These are phyloP conservation scores for Zoroaster sp. DNA, from an alignment of 53 echinoderm and acorn worm species.

Conservation along the genomic window DNA sequence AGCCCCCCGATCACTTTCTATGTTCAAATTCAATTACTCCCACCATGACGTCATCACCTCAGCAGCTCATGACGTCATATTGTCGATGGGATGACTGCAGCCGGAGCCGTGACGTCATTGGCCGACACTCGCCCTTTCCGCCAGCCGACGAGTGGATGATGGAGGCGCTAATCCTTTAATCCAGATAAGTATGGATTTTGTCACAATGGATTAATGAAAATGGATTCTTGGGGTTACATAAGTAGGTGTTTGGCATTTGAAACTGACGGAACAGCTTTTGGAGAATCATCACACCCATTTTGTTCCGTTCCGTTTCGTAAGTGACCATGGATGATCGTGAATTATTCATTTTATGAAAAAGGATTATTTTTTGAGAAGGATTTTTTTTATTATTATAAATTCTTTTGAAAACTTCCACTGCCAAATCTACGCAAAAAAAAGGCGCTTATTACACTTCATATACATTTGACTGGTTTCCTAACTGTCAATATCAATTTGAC, in stretches of 20 bases:
- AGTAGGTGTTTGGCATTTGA: background rate
- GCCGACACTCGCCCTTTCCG: background rate
- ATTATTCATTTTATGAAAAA: too few species aligned
- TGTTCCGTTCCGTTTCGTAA: too few species aligned
- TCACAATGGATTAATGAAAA: background rate
- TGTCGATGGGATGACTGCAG: background rate
- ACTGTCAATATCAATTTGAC: too few species aligned
- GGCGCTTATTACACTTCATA: too few species aligned
- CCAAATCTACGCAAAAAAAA: too few species aligned
- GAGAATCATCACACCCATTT: background rate
- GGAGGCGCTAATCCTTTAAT: slow-evolving; percentile 1
- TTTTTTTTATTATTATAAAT: too few species aligned
- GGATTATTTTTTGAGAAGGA: too few species aligned
- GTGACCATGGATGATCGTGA: too few species aligned
- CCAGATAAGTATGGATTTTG: background rate
- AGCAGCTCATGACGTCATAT: slow-evolving; percentile 7
- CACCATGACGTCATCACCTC: background rate
- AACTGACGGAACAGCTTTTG: background rate
- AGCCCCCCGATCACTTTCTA: background rate
- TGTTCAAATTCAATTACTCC: background rate
- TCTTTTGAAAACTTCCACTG: too few species aligned
- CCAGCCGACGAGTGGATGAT: background rate
- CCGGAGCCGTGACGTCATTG: slow-evolving; percentile 3
- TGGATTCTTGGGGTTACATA: background rate
- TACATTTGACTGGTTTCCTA: too few species aligned